Evolutionary conservation across 2,113 vertebrate genomes (phyloP).

Genomic region (Gila orcuttii): DNA sequence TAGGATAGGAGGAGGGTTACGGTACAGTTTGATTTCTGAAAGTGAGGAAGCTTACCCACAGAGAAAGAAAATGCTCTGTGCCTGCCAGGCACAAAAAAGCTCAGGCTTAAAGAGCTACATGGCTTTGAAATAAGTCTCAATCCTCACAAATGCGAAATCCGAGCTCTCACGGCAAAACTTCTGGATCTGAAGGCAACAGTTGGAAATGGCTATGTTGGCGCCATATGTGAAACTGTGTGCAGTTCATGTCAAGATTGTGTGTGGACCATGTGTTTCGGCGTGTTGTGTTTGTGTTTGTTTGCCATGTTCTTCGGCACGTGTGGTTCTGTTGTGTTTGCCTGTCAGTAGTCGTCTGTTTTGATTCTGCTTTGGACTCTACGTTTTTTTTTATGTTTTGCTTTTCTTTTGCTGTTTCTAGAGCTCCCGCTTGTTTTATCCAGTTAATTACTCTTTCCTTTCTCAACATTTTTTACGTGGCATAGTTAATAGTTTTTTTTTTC

Average conservation of each 20-base stretch:
- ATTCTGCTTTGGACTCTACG: too few relatives aligned
- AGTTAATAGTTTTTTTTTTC: too few relatives aligned
- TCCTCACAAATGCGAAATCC: conserved; percentile 50
- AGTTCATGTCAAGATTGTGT: conserved; percentile 42
- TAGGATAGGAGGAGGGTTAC: not conserved
- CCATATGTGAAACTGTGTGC: conserved; percentile 29
- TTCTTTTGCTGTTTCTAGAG: too few relatives aligned
- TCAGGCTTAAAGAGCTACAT: conserved; percentile 26
- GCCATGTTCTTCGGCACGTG: too few relatives aligned
- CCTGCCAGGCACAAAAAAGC: conserved; percentile 53
- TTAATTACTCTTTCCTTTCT: too few relatives aligned
- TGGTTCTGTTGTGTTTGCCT: too few relatives aligned
- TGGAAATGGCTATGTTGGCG: conserved; percentile 36
- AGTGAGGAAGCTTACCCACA: conserved; percentile 14
- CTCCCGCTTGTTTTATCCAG: too few relatives aligned
- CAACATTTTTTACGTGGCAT: too few relatives aligned
- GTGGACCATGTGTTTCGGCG: too few relatives aligned
- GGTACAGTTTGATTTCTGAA: conserved; percentile 17
- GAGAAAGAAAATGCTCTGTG: conserved; percentile 25
- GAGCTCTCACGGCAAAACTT: conserved; percentile 40
- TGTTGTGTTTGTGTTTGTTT: too few relatives aligned
- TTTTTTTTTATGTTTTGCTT: too few relatives aligned
- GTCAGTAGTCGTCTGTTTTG: too few relatives aligned
- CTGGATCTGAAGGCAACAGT: conserved; percentile 40
- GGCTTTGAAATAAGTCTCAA: conserved; percentile 43